Conservation (phyloP, 1,140 invertebrate genomes). For the Oncopeltus fasciatus region DNA sequence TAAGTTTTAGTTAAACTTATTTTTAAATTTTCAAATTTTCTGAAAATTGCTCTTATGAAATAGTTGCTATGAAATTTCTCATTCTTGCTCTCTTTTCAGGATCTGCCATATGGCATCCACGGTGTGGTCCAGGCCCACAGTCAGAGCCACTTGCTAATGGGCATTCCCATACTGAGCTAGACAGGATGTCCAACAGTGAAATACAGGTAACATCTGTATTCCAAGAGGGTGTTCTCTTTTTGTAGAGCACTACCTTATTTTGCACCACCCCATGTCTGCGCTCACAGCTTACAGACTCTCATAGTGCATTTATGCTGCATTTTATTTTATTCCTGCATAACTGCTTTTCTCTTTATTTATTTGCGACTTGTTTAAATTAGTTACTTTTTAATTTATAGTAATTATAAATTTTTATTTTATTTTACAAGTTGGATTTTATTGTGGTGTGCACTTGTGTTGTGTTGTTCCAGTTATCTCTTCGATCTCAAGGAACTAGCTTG, state of each 20-base stretch:
- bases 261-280: no score
- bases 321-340: neutral
- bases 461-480: conserved; percentile 67
- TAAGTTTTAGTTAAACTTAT: no score
- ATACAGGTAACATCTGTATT: conserved; percentile 13
- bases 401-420: neutral
- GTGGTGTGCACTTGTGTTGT: conserved; percentile 9
- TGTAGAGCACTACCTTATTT: no score
- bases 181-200: conserved; percentile 15
- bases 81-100: no score
- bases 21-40: no score
- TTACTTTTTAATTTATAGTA: neutral
- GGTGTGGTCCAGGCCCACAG: conserved; percentile 76
- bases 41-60: no score
- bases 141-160: conserved; percentile 15
- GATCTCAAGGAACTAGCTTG: conserved; percentile 83
- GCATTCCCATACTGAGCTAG: conserved; percentile 16
- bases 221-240: no score
- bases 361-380: no score
- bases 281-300: neutral
- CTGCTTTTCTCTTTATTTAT: neutral
- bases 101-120: conserved; percentile 89
- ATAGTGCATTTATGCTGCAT: neutral
- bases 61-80: no score
- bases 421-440: neutral